Evolutionary conservation across 2,113 vertebrate genomes (phyloP).

Genomic region (Tyto alba): DNA sequence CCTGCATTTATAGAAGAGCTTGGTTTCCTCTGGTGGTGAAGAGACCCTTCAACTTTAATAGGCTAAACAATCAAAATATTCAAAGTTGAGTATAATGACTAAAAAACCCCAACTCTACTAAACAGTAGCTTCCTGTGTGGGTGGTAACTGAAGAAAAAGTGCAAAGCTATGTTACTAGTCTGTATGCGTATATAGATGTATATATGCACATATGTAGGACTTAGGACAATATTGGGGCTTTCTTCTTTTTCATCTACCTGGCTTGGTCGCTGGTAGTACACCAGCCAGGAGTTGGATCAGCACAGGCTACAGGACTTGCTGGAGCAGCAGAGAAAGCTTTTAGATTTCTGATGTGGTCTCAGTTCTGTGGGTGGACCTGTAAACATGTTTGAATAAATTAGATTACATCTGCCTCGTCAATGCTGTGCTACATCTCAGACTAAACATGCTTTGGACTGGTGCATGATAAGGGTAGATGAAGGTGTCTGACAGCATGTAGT

Average conservation of each 20-base stretch:
- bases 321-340: not conserved
- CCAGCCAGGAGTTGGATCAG: too few relatives aligned
- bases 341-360: not conserved
- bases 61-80: not conserved
- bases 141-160: not conserved
- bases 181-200: not conserved
- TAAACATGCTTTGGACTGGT: not conserved
- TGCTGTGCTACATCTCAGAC: not conserved
- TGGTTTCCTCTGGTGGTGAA: not conserved
- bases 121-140: not conserved
- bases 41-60: not conserved
- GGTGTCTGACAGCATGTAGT: not conserved
- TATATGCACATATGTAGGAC: not conserved
- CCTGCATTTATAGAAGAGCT: not conserved
- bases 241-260: not conserved
- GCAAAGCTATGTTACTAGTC: not conserved
- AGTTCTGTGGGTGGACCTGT: not conserved
- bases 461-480: not conserved
- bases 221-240: not conserved
- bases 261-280: too few relatives aligned
- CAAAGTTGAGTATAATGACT: not conserved
- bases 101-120: not conserved
- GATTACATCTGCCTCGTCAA: not conserved
- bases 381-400: not conserved
- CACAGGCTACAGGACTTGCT: not conserved